Percentiles rank a stretch among this genome's conserved stretches.
Evolutionary conservation across 2,797 vertebrate genomes (phyloP).

Genomic region (Sebastes flavidus): DNA sequence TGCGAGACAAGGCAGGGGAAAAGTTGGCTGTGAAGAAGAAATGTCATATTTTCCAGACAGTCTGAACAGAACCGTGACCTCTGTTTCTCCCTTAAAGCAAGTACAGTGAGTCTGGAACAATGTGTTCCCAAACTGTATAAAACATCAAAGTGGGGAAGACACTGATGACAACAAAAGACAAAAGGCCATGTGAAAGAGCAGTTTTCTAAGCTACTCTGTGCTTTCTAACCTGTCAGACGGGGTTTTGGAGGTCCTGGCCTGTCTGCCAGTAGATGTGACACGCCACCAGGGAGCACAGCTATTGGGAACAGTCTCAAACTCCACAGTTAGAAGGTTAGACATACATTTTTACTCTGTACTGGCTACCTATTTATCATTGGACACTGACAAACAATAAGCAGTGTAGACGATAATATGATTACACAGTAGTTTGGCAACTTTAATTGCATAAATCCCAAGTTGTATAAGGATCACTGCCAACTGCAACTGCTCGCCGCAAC

Average conservation of each 20-base stretch:
- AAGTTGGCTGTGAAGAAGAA: slow-evolving; percentile 26
- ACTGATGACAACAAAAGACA: slow-evolving; percentile 68
- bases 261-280: slow-evolving; percentile 67
- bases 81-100: slow-evolving; percentile 41
- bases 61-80: slow-evolving; percentile 44
- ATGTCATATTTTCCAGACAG: slow-evolving; percentile 47
- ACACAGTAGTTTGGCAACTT: slow-evolving; percentile 44
- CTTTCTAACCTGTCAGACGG: slow-evolving; percentile 71
- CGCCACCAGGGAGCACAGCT: slow-evolving; percentile 35
- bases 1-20: background rate
- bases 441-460: slow-evolving; percentile 49
- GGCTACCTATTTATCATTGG: slow-evolving; percentile 21
- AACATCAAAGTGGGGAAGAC: slow-evolving; percentile 58
- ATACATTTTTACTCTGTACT: slow-evolving; percentile 20
- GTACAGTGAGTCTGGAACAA: slow-evolving; percentile 19
- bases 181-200: slow-evolving; percentile 69
- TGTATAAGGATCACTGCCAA: slow-evolving; percentile 47
- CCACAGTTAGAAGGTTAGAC: slow-evolving; percentile 38
- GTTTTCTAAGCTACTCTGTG: slow-evolving; percentile 31
- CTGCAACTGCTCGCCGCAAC: slow-evolving; percentile 25
- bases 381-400: slow-evolving; percentile 21
- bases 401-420: slow-evolving; percentile 17
- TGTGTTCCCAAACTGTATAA: slow-evolving; percentile 58
- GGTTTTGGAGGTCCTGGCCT: slow-evolving; percentile 63
- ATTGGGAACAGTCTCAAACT: slow-evolving; percentile 51